phyloP scores from a whole-genome alignment of 2,113 vertebrate species.

The Aspiorhynchus laticeps region DNA sequence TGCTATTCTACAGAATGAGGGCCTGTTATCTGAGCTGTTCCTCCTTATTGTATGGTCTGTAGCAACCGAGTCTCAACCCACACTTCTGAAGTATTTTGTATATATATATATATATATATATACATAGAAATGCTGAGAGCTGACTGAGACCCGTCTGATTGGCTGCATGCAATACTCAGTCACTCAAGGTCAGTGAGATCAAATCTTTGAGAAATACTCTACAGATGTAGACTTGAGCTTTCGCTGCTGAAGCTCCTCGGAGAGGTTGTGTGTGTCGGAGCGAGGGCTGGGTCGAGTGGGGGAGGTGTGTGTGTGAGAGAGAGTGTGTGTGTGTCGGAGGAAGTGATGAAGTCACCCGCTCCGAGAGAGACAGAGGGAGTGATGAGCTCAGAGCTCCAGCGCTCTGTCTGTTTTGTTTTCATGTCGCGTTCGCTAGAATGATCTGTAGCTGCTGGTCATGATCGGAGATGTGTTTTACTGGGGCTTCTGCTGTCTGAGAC shows the following conservation, averaged over 20 bases:
- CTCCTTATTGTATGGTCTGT: neutral
- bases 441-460: conserved; percentile 69
- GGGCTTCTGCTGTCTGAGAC: conserved; percentile 79
- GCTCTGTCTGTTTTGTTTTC: conserved; percentile 65
- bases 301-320: conserved; percentile 36
- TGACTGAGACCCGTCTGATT: neutral
- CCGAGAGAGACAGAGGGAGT: conserved; percentile 27
- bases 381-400: conserved; percentile 61
- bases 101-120: no score
- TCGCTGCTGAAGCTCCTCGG: neutral
- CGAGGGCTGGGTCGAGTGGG: conserved; percentile 2
- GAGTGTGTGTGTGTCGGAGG: conserved; percentile 43
- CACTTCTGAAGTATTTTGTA: neutral
- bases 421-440: conserved; percentile 66
- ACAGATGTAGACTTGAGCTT: neutral
- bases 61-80: neutral
- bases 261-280: neutral
- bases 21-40: neutral
- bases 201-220: neutral
- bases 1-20: neutral
- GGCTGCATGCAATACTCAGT: no score
- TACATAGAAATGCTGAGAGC: neutral
- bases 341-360: conserved; percentile 54
- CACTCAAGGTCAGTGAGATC: neutral
- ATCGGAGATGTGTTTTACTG: conserved; percentile 77